Evolutionary conservation across 2,797 vertebrate species (phyloP).

Genomic region (Morus bassanus): DNA sequence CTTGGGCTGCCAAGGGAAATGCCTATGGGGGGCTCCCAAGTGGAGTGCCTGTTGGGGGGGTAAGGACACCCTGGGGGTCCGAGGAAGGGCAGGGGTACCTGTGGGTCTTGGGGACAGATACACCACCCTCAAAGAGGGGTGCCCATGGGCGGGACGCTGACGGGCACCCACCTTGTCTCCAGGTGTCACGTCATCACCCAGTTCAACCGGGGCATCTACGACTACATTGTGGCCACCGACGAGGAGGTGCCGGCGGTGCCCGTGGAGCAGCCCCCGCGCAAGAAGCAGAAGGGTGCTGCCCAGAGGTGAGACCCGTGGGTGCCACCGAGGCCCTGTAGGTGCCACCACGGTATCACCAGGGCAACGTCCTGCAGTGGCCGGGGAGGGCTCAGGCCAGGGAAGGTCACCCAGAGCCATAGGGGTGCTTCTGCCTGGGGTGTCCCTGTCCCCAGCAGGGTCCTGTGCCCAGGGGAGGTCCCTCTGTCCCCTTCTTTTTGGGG

Average conservation of each 20-base stretch:
- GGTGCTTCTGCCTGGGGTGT: too few relatives aligned
- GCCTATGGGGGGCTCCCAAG: too few relatives aligned
- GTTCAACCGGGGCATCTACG: slow-evolving; percentile 92
- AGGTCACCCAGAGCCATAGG: too few relatives aligned
- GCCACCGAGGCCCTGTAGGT: background rate
- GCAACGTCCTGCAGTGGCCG: rapidly evolving
- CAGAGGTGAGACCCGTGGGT: slow-evolving; percentile 55
- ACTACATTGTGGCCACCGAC: slow-evolving; percentile 91
- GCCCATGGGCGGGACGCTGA: rapidly evolving
- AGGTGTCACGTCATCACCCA: slow-evolving; percentile 94
- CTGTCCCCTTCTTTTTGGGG: background rate
- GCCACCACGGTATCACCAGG: too few relatives aligned
- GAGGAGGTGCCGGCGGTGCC: slow-evolving; percentile 75
- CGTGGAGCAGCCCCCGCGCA: slow-evolving; percentile 21
- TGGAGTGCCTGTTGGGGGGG: background rate
- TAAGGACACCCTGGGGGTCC: background rate
- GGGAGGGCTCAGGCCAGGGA: background rate
- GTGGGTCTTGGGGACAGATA: too few relatives aligned
- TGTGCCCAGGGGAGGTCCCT: background rate
- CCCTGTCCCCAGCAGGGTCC: background rate
- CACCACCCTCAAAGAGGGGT: background rate
- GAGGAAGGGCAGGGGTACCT: background rate
- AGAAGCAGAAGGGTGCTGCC: slow-evolving; percentile 56
- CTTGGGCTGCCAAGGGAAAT: background rate
- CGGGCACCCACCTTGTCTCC: background rate